Base-by-base conservation (phyloP, 1,140 invertebrate genomes). In the Scaptomyza hsui region DNA sequence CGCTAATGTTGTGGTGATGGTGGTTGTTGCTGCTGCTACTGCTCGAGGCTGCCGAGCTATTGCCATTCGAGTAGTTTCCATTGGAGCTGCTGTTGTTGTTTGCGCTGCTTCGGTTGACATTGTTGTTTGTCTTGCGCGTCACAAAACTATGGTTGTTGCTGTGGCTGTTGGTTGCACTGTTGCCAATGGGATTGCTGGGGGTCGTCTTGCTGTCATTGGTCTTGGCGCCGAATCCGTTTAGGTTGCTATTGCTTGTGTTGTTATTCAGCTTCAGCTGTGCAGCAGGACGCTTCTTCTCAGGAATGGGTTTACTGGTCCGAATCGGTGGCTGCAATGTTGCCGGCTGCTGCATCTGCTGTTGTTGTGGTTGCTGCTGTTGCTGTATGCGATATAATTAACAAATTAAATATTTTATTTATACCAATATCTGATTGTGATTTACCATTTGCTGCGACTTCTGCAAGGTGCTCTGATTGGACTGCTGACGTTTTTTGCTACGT, bases 401-500 rank as follows among this genome's bases (percentile, higher is more conserved):
- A 2, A 24, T 15, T 24, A 10, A 39, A 37, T n/a, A 51, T 9
- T 29, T 10, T 39, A 12, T 29, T 16, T 39, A 15, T n/a, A 18
- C 24, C 3, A 60, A 15, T 9, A 19, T 6, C 9, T 9, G 24
- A 12, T 32, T 13, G 12, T 13, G 21, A 5, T 10, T 53, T 29
- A 62, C 51, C 44, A 41, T 21, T 47, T 81, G 78, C 18, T 73
- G 72, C 5, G 63, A 59, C 39, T 76, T 77, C 9, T 57, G 56
- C 29, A 37, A n/a, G 29, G 3, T 4, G 42, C 37, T 26, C 29
- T 81, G 81, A 67, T 62, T 67, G 5, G 32, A 45, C 9, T 86
- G 73, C 24, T 72, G 65, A 19, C 82, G 75, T 42, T 88, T 88
- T 61, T 88, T 88, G 16, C 57, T 63, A 5, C 82, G 78, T 5